Base-by-base conservation (phyloP, 1,140 invertebrate species). In the Lasioglossum baleicum region DNA sequence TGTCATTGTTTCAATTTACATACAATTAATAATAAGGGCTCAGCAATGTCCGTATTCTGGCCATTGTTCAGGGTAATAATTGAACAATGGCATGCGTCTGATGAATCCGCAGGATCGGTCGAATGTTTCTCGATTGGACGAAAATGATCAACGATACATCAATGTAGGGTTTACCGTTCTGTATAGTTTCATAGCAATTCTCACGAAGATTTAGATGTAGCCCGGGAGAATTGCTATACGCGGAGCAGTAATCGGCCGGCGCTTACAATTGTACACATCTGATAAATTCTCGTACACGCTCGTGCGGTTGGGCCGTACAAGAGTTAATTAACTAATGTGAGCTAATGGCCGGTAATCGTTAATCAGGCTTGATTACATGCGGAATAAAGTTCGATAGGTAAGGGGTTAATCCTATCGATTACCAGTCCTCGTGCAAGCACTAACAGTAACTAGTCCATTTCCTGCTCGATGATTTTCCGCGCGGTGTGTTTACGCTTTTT, bases 261-360 rank as follows among this genome's bases (percentile, higher is more conserved):
- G 80, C 61, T 85, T 74, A 84, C 58, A 83, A 64, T 51, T 51
- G 64, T 66, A 77, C 51, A 83, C 56, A 80, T 85, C 77, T 81
- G 79, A 85, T 80, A 85, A 76, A 71, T 22, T 75, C 61, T 72
- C 67, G 73, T 60, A 22, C 68, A 75, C 48, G 69, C 82, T 78
- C 56, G 56, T 73, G 15, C 61, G 31, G n/a, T 48, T 13, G 48
- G 42, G 68, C 67, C 22, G 40, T 67, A 78, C 73, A 75, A 69
- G 83, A 75, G 73, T 84, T 84, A 85, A 85, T 85, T 79, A 84
- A 84, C 63, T 85, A 77, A 85, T 85, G 83, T 82, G 75, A 84
- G 71, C 56, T 85, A 84, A 84, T 82, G 75, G 80, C 61, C 66
- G 74, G 80, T 82, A 84, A 78, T 84, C 53, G 79, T 85, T 85